Conservation (phyloP, 2,113 vertebrate genomes). For the Peucedramus taeniatus region DNA sequence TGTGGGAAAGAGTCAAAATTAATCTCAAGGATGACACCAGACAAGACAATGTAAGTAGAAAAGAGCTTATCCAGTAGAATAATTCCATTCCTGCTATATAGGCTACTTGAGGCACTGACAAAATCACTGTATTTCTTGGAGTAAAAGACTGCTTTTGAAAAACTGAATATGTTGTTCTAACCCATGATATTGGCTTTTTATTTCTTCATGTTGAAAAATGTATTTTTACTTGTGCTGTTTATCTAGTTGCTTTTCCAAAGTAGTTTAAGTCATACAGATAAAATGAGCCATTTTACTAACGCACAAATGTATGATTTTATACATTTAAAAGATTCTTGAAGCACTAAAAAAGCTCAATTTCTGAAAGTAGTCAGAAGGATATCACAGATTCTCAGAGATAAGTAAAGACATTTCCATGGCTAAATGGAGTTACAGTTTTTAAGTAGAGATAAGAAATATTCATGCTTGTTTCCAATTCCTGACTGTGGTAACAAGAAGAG, state of each 20-base stretch:
- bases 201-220: not conserved
- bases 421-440: not conserved
- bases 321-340: not conserved
- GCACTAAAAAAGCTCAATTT: not conserved
- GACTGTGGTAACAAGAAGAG: not conserved
- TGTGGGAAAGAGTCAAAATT: conserved; percentile 84
- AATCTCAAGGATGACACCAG: conserved; percentile 88
- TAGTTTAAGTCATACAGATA: not conserved
- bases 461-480: not conserved
- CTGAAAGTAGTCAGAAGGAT: not conserved
- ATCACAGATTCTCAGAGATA: not conserved
- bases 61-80: not conserved
- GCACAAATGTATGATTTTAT: not conserved
- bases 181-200: not conserved
- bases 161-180: not conserved
- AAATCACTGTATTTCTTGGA: conserved; percentile 7
- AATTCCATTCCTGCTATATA: not conserved
- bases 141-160: not conserved
- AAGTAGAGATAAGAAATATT: not conserved
- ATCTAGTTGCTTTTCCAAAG: not conserved
- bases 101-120: not conserved
- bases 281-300: not conserved
- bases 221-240: not conserved
- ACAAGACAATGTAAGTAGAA: conserved; percentile 82
- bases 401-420: not conserved